These are phyloP conservation scores for Oreochromis tanganicae DNA, from an alignment of 2,113 vertebrate species.

Conservation along the genomic window DNA sequence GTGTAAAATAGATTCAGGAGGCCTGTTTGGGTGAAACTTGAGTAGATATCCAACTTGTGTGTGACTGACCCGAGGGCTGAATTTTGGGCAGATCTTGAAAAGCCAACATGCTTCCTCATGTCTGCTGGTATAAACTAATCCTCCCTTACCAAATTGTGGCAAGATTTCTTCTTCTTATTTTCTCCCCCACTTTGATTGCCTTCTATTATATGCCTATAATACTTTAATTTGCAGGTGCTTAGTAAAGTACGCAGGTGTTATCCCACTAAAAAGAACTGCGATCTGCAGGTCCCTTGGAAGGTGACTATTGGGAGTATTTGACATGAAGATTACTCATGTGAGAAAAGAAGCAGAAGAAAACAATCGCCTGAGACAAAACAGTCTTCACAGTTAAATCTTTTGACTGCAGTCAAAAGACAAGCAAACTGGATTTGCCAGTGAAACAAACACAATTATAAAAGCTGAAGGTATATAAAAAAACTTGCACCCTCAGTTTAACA, in stretches of 20 bases:
- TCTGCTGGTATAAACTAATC: neutral
- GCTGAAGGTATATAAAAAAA: neutral
- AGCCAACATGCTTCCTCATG: neutral
- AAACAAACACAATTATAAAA: neutral
- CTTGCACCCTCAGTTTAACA: neutral
- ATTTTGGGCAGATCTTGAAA: neutral
- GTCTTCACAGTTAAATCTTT: neutral
- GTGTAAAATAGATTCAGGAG: neutral
- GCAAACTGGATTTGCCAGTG: neutral
- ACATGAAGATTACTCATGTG: neutral
- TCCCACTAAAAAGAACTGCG: neutral
- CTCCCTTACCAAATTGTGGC: neutral
- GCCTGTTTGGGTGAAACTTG: neutral
- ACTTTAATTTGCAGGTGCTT: neutral
- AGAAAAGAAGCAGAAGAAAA: neutral
- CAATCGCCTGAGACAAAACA: neutral
- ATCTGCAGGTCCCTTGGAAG: neutral
- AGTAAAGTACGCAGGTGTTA: neutral
- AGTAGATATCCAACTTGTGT: neutral
- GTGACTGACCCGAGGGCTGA: neutral
- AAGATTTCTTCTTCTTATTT: neutral
- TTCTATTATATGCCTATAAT: neutral
- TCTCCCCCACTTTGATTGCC: neutral
- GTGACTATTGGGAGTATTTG: neutral
- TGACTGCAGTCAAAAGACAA: neutral